These are phyloP conservation scores for Heterotis niloticus DNA, from an alignment of 2,113 vertebrate species.

Conservation along the genomic window DNA sequence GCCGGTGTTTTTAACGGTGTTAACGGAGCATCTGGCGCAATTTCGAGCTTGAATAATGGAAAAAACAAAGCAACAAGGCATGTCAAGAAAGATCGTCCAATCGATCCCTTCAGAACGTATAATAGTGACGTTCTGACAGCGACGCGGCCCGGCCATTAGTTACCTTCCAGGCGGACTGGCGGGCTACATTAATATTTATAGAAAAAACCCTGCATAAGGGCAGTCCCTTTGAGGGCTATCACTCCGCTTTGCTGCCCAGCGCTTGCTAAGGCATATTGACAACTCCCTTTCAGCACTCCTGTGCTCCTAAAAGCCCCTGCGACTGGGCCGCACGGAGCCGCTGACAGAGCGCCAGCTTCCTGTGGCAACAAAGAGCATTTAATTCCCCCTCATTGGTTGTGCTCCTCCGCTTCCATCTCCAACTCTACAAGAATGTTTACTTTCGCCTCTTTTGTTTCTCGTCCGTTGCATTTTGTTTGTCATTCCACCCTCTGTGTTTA, in stretches of 20 bases:
- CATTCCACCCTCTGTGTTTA: too few species aligned
- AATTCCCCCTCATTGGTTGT: constrained; percentile 17
- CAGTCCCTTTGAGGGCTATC: constrained; percentile 63
- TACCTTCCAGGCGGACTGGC: constrained; percentile 61
- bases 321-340: constrained; percentile 30
- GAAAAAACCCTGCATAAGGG: constrained; percentile 63
- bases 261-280: constrained; percentile 64
- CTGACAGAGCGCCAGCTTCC: constrained; percentile 40
- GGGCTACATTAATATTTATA: constrained; percentile 70
- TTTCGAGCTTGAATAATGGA: constrained; percentile 37
- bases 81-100: constrained; percentile 57
- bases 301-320: constrained; percentile 29
- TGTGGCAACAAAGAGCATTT: constrained; percentile 37
- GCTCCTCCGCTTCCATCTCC: constrained; percentile 21
- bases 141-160: constrained; percentile 60
- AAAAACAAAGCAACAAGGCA: constrained; percentile 43
- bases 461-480: not conserved
- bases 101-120: constrained; percentile 54
- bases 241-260: constrained; percentile 56
- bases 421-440: constrained; percentile 25
- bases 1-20: not conserved
- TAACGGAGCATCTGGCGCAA: constrained; percentile 30
- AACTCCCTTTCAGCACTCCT: constrained; percentile 49
- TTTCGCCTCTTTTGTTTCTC: not conserved
- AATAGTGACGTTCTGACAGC: constrained; percentile 53